Conservation (phyloP, 1,140 invertebrate species). For the Agraylea sexmaculata region DNA sequence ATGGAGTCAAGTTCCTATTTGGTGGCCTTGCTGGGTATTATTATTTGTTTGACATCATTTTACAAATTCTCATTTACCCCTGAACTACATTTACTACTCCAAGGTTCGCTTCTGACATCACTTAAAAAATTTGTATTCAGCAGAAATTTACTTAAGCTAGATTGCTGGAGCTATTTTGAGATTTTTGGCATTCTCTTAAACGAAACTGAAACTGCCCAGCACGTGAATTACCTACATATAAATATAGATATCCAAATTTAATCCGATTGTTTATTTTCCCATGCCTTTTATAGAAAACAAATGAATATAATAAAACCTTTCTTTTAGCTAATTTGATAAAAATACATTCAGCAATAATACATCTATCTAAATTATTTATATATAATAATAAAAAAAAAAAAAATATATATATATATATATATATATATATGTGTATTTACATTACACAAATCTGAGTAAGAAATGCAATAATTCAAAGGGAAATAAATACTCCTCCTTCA, state of each 20-base stretch:
- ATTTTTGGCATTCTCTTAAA: background rate
- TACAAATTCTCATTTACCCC: too few species aligned
- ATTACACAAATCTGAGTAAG: too few species aligned
- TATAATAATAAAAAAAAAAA: too few species aligned
- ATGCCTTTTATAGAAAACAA: background rate
- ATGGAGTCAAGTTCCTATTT: slow-evolving; percentile 52
- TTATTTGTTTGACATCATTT: slow-evolving; percentile 22
- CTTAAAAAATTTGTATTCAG: slow-evolving; percentile 4
- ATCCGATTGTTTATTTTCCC: background rate
- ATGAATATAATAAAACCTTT: background rate
- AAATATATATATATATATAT: too few species aligned
- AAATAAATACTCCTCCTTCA: too few species aligned
- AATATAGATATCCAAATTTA: background rate
- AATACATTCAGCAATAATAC: too few species aligned
- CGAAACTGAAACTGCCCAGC: background rate
- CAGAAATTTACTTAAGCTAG: slow-evolving; percentile 1
- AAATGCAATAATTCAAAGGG: too few species aligned
- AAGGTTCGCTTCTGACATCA: background rate
- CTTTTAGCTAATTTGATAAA: too few species aligned
- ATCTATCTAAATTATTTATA: too few species aligned
- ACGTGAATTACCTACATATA: background rate
- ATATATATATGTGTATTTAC: too few species aligned
- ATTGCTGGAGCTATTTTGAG: too few species aligned
- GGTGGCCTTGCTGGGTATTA: slow-evolving; percentile 56
- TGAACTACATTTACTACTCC: too few species aligned